Base-by-base conservation (phyloP, 1,140 invertebrate species). In the Bombus picipes region DNA sequence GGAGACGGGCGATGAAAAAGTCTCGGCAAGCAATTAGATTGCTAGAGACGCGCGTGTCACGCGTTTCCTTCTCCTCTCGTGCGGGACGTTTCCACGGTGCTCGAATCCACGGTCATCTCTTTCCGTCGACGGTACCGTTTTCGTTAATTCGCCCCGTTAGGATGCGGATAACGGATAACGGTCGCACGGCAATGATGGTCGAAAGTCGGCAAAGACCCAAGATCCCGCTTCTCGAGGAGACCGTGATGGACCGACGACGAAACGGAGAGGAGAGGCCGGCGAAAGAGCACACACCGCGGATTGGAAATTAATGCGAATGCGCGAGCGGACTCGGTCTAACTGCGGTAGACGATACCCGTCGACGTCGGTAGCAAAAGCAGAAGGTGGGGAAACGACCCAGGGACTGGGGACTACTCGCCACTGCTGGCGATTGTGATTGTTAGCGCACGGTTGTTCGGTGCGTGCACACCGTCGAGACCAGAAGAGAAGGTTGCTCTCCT, bases 311-410 rank as follows among this genome's bases (percentile, higher is more conserved):
- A 94, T 94, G 94, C 92, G 94, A 95, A 93, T 95, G 90, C 94
- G 93, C 94, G 94, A 94, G 90, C 94, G 94, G 94, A 95, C 93
- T 94, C 94, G 92, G 92, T 93, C 91, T 94, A 93, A 94, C 94
- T 94, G 94, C 93, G 94, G 93, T 81, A 90, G 91, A 92, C 90
- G 92, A 90, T 93, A 90, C 89, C 71, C 91, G 88, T 81, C 88
- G 78, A 72, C 77, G 81, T 81, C 66, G 81, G 77, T 82, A 79
- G 86, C 81, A 81, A 83, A 84, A 72, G 79, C 34, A 39, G 32
- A 87, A 89, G 89, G 88, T 91, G 88, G 88, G 90, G 89, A 88
- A 90, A 83, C 73, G 34, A 66, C 39, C 71, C 82, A 41, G 81
- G 59, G 77, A 66, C 85, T 74, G 85, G 76, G 85, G 79, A 80